These are phyloP conservation scores for Mormyrus iriodes DNA, from an alignment of 2,113 vertebrate species.

Conservation along the genomic window DNA sequence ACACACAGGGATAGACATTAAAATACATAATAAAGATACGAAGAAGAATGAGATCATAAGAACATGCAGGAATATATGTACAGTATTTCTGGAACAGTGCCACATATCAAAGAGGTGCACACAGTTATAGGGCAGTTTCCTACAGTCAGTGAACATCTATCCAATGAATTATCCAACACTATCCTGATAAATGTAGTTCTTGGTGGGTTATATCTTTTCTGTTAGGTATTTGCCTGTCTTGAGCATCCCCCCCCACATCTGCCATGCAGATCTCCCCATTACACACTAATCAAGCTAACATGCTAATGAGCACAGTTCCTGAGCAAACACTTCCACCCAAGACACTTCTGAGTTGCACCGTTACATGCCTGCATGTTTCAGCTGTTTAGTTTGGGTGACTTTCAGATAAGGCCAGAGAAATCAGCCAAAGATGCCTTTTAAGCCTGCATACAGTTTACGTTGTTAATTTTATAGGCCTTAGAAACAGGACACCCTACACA, in stretches of 20 bases:
- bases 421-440: background rate
- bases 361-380: background rate
- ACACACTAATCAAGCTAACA: background rate
- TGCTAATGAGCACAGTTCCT: background rate
- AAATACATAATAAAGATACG: no score
- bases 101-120: background rate
- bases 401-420: background rate
- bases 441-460: background rate
- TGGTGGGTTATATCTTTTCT: background rate
- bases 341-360: background rate
- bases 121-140: background rate
- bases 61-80: background rate
- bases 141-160: background rate
- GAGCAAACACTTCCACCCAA: background rate
- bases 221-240: background rate
- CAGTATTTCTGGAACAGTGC: background rate
- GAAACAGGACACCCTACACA: background rate
- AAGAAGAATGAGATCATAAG: background rate
- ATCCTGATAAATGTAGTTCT: background rate
- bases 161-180: background rate
- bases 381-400: background rate
- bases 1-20: no score
- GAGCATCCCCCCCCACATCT: background rate
- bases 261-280: background rate
- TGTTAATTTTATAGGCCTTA: background rate